Percentiles rank a stretch among this genome's conserved stretches.
These are phyloP conservation scores for Asbolus verrucosus DNA, from an alignment of 1,140 invertebrate genomes.

Conservation along the genomic window DNA sequence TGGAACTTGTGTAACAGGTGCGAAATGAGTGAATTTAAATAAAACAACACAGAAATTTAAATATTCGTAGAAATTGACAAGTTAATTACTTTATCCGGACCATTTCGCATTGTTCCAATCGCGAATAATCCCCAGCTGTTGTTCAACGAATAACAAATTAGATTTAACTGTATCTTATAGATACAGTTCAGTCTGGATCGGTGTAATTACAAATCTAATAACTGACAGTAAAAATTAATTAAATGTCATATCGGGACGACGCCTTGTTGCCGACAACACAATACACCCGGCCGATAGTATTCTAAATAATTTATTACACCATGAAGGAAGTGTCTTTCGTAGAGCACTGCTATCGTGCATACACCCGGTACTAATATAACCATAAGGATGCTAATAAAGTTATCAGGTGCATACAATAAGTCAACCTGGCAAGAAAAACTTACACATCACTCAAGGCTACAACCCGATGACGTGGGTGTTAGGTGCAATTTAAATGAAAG, in stretches of 20 bases:
- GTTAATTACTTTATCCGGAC: slow-evolving; percentile 4
- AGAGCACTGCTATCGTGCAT: too few species aligned
- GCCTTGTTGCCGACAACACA: too few species aligned
- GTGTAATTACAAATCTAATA: slow-evolving; percentile 11
- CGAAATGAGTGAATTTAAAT: slow-evolving; percentile 21
- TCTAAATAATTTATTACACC: too few species aligned
- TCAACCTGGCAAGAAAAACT: not conserved
- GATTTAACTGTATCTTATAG: slow-evolving; percentile 4
- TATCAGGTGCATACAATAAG: slow-evolving; percentile 16
- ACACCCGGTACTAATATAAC: slow-evolving; percentile 29
- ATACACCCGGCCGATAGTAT: too few species aligned
- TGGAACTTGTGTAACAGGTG: slow-evolving; percentile 23
- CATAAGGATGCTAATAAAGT: slow-evolving; percentile 13
- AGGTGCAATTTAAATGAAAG: slow-evolving; percentile 17
- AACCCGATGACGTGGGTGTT: not conserved
- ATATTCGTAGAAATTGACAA: slow-evolving; percentile 21
- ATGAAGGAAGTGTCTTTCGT: not conserved
- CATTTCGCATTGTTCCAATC: slow-evolving; percentile 9
- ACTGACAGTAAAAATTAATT: not conserved
- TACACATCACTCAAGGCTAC: slow-evolving; percentile 1
- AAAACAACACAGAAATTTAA: slow-evolving; percentile 1
- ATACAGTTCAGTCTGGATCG: not conserved
- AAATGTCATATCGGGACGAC: too few species aligned
- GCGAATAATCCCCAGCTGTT: too few species aligned
- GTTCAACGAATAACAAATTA: not conserved